Conservation (phyloP, 1,140 invertebrate species). For the Atopsyche davidsoni region DNA sequence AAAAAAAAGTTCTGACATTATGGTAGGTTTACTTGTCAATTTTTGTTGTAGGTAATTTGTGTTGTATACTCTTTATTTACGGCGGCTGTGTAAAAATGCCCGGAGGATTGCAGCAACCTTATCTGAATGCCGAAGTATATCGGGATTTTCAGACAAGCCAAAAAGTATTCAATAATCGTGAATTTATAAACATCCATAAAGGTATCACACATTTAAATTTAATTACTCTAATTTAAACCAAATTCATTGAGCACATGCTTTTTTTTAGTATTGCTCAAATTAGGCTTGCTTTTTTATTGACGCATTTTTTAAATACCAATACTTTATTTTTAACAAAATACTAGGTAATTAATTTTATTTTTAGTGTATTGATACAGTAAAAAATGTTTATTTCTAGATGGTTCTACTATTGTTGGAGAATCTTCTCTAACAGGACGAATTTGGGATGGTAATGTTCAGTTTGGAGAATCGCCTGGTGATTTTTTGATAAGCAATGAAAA, state of each 20-base stretch:
- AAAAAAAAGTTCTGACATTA: not conserved
- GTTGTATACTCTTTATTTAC: not conserved
- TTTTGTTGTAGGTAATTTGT: not conserved
- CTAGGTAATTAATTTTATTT: too few relatives aligned
- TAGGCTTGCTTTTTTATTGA: not conserved
- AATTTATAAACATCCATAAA: constrained; percentile 9
- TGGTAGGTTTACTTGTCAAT: not conserved
- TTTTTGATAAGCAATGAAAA: constrained; percentile 24
- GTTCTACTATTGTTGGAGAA: constrained; percentile 37
- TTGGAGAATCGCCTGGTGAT: constrained; percentile 32
- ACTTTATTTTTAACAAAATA: too few relatives aligned
- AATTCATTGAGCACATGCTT: not conserved
- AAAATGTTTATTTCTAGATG: constrained; percentile 41
- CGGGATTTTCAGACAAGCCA: not conserved
- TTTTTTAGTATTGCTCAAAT: not conserved
- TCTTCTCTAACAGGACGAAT: constrained; percentile 43
- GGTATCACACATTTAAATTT: constrained; percentile 5
- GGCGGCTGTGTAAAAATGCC: constrained; percentile 2
- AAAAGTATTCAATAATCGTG: not conserved
- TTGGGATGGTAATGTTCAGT: constrained; percentile 40
- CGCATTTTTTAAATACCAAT: not conserved
- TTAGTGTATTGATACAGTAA: too few relatives aligned
- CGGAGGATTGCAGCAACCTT: constrained; percentile 15
- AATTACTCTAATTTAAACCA: not conserved
- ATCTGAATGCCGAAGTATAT: constrained; percentile 27